Base-by-base conservation (phyloP, 1,140 invertebrate species). In the Drosophila sucinea region DNA sequence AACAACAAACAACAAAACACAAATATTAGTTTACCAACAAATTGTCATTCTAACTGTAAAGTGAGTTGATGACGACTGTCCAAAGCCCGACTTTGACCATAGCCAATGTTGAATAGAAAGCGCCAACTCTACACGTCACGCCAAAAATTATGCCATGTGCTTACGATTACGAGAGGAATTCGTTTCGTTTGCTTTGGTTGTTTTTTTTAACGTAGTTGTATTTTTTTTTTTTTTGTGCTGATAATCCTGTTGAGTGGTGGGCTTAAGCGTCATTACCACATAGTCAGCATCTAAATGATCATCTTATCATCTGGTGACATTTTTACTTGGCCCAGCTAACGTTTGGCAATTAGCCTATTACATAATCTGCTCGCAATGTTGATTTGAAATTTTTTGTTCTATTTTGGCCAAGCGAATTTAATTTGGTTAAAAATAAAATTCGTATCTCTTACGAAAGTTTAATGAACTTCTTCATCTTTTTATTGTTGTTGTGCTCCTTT, bases 101-200 rank as follows among this genome's bases (percentile, higher is more conserved):
- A 23, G n/a, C n/a, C 55, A 57, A 3, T 23, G 7, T 25, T 7
- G 23, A 25, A 58, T 35, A 58, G n/a, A 58, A 58, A 58, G 33
- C 32, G 23, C 56, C 33, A 58, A 58, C 56, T 58, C 23, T 58
- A 58, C 56, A 58, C 56, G 56, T 38, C 56, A 58, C 33, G 56
- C 56, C 56, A 35, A 51, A 51, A 51, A 51, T 51, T 51, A 33
- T 58, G 56, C 56, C 56, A 58, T 58, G 56, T 58, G 56, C 56
- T 58, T 35, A 23, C 56, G 56, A 58, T 58, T 58, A 58, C 32
- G 33, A 58, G 33, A 58, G 23, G 6, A 23, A 38, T 58, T 58
- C 56, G 55, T 33, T 7, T 57, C 32, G n/a, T 57, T 57, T 57
- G 55, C 30, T 56, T 56, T 56, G n/a, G n/a, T 6, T 17, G 17